These are phyloP conservation scores for Panagrolaimus sp. DNA, from an alignment of 1,140 invertebrate genomes.

Conservation along the genomic window DNA sequence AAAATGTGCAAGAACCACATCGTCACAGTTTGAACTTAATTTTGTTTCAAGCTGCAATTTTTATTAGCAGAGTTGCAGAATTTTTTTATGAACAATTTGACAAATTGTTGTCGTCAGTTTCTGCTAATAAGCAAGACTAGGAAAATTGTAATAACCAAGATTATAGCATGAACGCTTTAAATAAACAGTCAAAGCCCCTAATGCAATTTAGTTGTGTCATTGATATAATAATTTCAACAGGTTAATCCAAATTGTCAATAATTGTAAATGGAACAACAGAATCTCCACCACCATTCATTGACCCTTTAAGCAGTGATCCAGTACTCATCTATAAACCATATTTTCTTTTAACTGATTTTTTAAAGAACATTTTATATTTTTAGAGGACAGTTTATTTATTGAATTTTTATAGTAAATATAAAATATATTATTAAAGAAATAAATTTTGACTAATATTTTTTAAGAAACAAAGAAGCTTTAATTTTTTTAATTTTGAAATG, in stretches of 20 bases:
- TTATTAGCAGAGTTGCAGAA: too few relatives aligned
- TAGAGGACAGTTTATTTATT: too few relatives aligned
- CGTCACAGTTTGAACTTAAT: too few relatives aligned
- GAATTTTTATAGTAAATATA: too few relatives aligned
- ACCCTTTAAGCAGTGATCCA: not conserved
- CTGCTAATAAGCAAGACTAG: too few relatives aligned
- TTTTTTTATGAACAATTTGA: too few relatives aligned
- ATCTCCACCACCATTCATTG: not conserved
- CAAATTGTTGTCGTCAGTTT: too few relatives aligned
- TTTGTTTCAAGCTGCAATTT: too few relatives aligned
- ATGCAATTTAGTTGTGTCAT: slow-evolving; percentile 34
- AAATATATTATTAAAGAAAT: too few relatives aligned
- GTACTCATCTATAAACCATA: not conserved
- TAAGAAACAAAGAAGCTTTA: not conserved
- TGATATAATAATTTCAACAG: slow-evolving; percentile 32
- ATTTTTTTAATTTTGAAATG: not conserved
- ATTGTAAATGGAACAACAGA: not conserved
- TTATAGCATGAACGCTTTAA: not conserved
- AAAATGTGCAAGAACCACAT: too few relatives aligned
- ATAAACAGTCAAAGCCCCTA: slow-evolving; percentile 25
- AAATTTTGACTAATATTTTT: not conserved
- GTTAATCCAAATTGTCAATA: not conserved
- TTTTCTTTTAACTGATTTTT: not conserved
- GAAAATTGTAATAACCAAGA: too few relatives aligned
- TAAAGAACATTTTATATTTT: not conserved